phyloP scores from a whole-genome alignment of 2,888 invertebrate genomes.

The Cryptosula pallasiana region DNA sequence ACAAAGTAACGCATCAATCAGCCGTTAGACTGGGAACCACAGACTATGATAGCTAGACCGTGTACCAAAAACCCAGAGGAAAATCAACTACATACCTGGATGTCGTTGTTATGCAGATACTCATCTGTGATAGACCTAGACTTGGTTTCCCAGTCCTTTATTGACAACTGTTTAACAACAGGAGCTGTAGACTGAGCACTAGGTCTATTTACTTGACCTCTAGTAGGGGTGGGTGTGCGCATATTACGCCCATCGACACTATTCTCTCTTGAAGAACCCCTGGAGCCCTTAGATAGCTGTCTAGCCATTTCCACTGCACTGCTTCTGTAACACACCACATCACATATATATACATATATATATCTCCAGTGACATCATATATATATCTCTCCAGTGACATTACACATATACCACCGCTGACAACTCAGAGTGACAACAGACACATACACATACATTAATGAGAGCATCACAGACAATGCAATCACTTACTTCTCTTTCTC shows the following conservation, averaged over 20 bases:
- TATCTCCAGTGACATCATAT: too few species aligned
- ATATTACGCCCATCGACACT: conserved; percentile 17
- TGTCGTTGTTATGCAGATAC: conserved; percentile 54
- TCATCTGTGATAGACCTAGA: conserved; percentile 56
- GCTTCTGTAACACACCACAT: not conserved
- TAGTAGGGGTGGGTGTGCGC: conserved; percentile 8
- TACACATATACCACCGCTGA: too few species aligned
- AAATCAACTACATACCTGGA: conserved; percentile 54
- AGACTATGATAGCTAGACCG: too few species aligned
- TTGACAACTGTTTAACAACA: conserved; percentile 32
- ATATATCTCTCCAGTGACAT: too few species aligned
- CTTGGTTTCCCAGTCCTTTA: conserved; percentile 52
- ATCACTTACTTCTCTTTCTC: conserved; percentile 5
- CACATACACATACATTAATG: too few species aligned
- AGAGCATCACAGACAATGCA: too few species aligned
- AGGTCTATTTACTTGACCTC: not conserved
- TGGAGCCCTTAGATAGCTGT: not conserved
- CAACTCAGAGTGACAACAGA: too few species aligned
- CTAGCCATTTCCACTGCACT: not conserved
- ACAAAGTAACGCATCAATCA: too few species aligned
- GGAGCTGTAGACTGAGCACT: not conserved
- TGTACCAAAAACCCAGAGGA: too few species aligned
- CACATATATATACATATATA: too few species aligned
- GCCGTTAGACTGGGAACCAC: too few species aligned
- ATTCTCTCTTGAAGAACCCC: not conserved